phyloP scores from a whole-genome alignment of 2,888 invertebrate genomes.

The Sinodicranocentrus sp. region DNA sequence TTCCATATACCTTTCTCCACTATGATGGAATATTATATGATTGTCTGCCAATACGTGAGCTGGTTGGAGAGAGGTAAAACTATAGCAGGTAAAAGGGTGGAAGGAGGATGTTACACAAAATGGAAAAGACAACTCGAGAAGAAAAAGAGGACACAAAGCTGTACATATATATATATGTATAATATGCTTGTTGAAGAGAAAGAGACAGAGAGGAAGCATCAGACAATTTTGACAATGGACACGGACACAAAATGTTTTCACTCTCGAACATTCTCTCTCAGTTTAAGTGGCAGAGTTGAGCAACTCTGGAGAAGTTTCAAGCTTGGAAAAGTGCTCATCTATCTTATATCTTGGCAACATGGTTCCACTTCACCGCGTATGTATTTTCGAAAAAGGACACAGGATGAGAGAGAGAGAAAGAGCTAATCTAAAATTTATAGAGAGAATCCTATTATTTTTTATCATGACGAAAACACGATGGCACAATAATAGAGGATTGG shows the following conservation, averaged over 20 bases:
- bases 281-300: not conserved
- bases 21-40: constrained; percentile 20
- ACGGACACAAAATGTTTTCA: constrained; percentile 5
- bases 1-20: not conserved
- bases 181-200: no score
- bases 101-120: not conserved
- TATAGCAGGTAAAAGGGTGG: no score
- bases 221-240: constrained; percentile 55
- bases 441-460: constrained; percentile 71
- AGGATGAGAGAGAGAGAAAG: constrained; percentile 20
- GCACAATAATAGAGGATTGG: constrained; percentile 63
- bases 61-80: not conserved
- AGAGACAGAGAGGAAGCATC: constrained; percentile 22
- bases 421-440: constrained; percentile 74
- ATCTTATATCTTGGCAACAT: constrained; percentile 22
- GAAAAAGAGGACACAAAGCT: not conserved
- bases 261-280: not conserved
- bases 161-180: not conserved
- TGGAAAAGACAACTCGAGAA: not conserved
- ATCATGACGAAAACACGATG: constrained; percentile 53
- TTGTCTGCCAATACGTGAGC: not conserved
- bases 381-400: constrained; percentile 22
- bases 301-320: not conserved
- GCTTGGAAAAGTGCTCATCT: not conserved
- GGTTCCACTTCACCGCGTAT: no score